phyloP scores from a whole-genome alignment of 2,888 invertebrate species.

The Eupithecia pulchellata region DNA sequence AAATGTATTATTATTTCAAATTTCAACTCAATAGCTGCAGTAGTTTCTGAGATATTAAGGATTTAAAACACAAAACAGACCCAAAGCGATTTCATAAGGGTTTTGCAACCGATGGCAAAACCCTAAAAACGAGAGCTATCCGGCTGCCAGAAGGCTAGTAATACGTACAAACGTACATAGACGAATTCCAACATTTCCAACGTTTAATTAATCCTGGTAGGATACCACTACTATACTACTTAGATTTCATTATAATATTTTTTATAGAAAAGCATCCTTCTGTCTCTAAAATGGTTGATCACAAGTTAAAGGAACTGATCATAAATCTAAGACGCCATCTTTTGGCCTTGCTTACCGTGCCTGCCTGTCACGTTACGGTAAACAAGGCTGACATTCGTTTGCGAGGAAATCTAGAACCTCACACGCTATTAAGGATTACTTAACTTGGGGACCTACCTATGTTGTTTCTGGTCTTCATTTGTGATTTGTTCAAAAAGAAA shows the following conservation, averaged over 20 bases:
- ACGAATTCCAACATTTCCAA: neutral
- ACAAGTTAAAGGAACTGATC: neutral
- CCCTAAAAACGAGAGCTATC: too few relatives aligned
- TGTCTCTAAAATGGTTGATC: neutral
- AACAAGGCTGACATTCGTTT: neutral
- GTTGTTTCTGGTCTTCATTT: neutral
- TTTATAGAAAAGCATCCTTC: neutral
- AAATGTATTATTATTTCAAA: too few relatives aligned
- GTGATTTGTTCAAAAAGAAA: neutral
- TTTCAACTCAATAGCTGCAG: too few relatives aligned
- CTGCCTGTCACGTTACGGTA: neutral
- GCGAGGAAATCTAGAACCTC: neutral
- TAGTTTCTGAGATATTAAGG: too few relatives aligned
- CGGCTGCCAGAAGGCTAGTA: too few relatives aligned
- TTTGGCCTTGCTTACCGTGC: neutral
- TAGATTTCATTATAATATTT: too few relatives aligned
- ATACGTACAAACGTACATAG: too few relatives aligned
- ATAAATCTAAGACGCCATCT: neutral
- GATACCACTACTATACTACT: too few relatives aligned
- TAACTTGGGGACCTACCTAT: neutral
- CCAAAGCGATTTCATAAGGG: too few relatives aligned
- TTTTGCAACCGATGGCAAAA: too few relatives aligned
- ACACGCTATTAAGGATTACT: neutral
- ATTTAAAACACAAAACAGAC: too few relatives aligned
- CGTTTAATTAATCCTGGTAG: neutral